Conservation (phyloP, 35 echinoderm and acorn worm genomes). For the Hemicentrotus pulcherrimus region DNA sequence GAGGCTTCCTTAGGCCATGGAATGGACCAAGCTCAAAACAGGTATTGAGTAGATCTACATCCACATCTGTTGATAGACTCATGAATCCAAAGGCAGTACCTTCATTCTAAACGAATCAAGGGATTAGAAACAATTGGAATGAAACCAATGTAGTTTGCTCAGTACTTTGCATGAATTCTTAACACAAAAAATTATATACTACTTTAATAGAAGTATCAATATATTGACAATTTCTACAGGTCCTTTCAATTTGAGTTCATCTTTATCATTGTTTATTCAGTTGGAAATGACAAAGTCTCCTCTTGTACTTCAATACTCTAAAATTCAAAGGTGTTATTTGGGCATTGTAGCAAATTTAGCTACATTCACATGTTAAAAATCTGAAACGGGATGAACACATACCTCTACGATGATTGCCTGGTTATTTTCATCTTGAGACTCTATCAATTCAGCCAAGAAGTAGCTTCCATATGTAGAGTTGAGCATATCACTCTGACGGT, state of each 20-base stretch:
- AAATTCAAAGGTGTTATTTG: background rate
- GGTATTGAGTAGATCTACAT: slow-evolving; percentile 76
- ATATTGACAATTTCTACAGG: no score
- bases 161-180: background rate
- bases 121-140: background rate
- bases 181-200: background rate
- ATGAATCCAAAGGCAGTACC: slow-evolving; percentile 95
- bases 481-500: slow-evolving; percentile 99
- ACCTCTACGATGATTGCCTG: slow-evolving; percentile 96
- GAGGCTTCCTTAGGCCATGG: slow-evolving; percentile 83
- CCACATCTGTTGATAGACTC: slow-evolving; percentile 84
- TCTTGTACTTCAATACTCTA: background rate
- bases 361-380: background rate
- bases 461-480: slow-evolving; percentile 86
- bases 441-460: slow-evolving; percentile 96
- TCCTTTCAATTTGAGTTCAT: no score
- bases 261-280: no score
- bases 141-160: background rate
- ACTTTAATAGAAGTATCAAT: no score
- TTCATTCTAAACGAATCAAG: slow-evolving; percentile 70
- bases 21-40: slow-evolving; percentile 97
- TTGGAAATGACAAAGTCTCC: background rate
- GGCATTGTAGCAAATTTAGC: no score
- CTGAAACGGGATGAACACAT: background rate
- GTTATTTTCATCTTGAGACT: slow-evolving; percentile 93